Conservation (phyloP, 2,113 vertebrate genomes). For the Gadus macrocephalus region DNA sequence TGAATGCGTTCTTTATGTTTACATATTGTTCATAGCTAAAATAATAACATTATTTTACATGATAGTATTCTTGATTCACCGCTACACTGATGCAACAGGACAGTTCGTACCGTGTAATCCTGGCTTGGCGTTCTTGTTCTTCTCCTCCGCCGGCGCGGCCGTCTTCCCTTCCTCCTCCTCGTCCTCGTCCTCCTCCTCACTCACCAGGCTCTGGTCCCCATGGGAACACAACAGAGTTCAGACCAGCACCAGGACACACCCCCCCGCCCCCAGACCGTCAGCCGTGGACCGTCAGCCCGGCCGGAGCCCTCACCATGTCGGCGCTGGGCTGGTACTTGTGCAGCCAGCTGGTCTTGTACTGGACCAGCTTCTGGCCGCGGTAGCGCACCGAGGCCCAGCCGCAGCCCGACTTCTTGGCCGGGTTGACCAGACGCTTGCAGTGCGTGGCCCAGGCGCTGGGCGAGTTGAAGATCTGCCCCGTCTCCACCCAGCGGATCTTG, state of each 20-base stretch:
- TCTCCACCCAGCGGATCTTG: conserved; percentile 95
- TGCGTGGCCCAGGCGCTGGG: conserved; percentile 98
- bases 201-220: conserved; percentile 78
- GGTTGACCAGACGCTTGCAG: conserved; percentile 95
- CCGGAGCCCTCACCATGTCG: conserved; percentile 77
- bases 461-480: conserved; percentile 91
- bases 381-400: conserved; percentile 96
- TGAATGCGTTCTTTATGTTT: too few relatives aligned
- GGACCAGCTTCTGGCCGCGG: conserved; percentile 92
- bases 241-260: neutral
- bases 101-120: conserved; percentile 56
- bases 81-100: neutral
- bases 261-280: too few relatives aligned
- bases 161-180: conserved; percentile 83
- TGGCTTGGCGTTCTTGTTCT: conserved; percentile 69
- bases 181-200: conserved; percentile 93
- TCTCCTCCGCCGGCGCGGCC: conserved; percentile 73
- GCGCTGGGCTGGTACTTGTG: conserved; percentile 83
- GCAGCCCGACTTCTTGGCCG: conserved; percentile 94
- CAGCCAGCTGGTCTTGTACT: conserved; percentile 94
- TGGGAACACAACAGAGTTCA: neutral
- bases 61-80: too few relatives aligned
- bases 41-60: too few relatives aligned
- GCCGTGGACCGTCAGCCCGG: too few relatives aligned
- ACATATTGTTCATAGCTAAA: too few relatives aligned